These are phyloP conservation scores for Cydia splendana DNA, from an alignment of 1,140 invertebrate genomes.

Conservation along the genomic window DNA sequence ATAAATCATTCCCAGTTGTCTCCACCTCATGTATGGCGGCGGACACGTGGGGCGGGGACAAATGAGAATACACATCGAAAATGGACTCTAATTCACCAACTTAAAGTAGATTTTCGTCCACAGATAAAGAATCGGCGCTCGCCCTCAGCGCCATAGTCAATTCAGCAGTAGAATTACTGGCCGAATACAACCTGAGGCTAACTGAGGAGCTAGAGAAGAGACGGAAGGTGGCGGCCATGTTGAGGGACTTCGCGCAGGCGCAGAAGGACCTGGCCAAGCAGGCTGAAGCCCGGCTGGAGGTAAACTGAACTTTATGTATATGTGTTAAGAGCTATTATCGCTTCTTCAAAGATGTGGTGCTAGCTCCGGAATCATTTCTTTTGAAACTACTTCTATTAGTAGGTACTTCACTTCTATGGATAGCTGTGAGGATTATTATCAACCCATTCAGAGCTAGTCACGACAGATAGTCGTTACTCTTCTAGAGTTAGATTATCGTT, in stretches of 20 bases:
- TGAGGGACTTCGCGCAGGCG: slow-evolving; percentile 91
- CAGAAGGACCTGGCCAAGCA: slow-evolving; percentile 92
- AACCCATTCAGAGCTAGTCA: no score
- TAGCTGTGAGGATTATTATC: no score
- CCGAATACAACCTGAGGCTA: slow-evolving; percentile 93
- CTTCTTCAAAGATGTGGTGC: no score
- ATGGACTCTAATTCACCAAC: not conserved
- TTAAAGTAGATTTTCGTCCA: slow-evolving; percentile 45
- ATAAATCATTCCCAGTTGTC: no score
- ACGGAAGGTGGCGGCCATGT: slow-evolving; percentile 90
- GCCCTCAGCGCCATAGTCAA: slow-evolving; percentile 87
- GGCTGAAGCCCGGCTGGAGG: slow-evolving; percentile 92
- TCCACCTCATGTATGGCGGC: no score
- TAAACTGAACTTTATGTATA: slow-evolving; percentile 65
- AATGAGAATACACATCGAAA: not conserved
- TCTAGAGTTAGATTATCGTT: no score
- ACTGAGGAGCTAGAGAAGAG: slow-evolving; percentile 93
- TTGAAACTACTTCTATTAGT: no score
- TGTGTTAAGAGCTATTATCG: not conserved
- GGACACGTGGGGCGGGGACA: no score
- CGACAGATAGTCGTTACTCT: no score
- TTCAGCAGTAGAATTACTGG: slow-evolving; percentile 91
- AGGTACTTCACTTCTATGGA: no score
- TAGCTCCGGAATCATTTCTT: no score
- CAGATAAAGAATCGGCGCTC: slow-evolving; percentile 87